phyloP scores from a whole-genome alignment of 2,888 invertebrate genomes.

The Drosophila atripex region DNA sequence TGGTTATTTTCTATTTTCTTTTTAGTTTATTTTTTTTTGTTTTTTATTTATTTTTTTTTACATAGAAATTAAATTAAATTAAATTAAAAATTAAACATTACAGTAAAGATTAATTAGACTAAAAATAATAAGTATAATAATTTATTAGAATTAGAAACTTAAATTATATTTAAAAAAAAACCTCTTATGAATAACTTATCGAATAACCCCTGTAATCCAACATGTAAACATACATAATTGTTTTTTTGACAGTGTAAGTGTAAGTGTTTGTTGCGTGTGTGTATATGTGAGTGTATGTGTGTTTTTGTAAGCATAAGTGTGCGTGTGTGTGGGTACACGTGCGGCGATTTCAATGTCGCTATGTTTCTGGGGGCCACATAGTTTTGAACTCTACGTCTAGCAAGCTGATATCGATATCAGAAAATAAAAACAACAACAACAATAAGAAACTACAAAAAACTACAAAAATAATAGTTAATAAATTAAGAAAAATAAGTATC shows the following conservation, averaged over 20 bases:
- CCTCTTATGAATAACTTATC: background rate
- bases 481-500: background rate
- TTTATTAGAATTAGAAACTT: background rate
- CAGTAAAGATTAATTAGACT: background rate
- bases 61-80: too few species aligned
- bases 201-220: background rate
- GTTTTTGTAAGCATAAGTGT: conserved; percentile 10
- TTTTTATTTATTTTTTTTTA: too few species aligned
- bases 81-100: background rate
- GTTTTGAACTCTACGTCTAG: conserved; percentile 14
- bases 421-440: background rate
- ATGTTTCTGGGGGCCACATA: conserved; percentile 30
- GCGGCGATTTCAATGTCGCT: conserved; percentile 40
- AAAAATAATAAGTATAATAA: background rate
- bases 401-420: conserved; percentile 20
- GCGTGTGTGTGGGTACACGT: conserved; percentile 29
- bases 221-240: conserved; percentile 2
- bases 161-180: background rate
- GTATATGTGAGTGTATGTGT: background rate
- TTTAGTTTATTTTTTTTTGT: too few species aligned
- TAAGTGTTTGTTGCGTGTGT: background rate
- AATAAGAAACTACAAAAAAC: background rate
- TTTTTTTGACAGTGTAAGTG: background rate
- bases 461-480: background rate
- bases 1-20: too few species aligned